phyloP scores from a whole-genome alignment of 2,797 vertebrate species.

The Pempheris klunzingeri region DNA sequence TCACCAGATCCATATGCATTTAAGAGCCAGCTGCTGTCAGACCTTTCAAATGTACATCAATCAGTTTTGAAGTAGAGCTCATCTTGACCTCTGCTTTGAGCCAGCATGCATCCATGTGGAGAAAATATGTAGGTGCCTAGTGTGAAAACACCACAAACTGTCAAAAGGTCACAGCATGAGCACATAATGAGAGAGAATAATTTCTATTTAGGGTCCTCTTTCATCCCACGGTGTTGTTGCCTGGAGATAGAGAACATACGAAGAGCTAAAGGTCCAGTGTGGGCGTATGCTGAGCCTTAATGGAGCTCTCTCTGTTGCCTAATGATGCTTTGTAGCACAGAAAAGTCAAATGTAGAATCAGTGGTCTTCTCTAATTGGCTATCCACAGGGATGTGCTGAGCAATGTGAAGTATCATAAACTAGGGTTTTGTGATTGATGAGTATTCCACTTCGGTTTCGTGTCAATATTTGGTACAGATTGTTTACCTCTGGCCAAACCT shows the following conservation, averaged over 20 bases:
- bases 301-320: constrained; percentile 59
- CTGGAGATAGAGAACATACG: constrained; percentile 55
- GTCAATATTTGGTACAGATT: constrained; percentile 18
- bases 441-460: background rate
- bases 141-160: constrained; percentile 31
- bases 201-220: constrained; percentile 66
- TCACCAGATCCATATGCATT: constrained; percentile 16
- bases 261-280: constrained; percentile 74
- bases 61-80: background rate
- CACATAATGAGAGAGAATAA: constrained; percentile 58
- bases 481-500: constrained; percentile 14
- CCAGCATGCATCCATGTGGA: constrained; percentile 1
- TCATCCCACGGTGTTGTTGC: constrained; percentile 65
- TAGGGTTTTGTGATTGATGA: constrained; percentile 43
- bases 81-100: background rate
- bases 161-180: constrained; percentile 56
- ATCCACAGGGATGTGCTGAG: constrained; percentile 50
- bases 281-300: constrained; percentile 58
- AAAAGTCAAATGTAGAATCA: constrained; percentile 77
- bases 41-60: constrained; percentile 3
- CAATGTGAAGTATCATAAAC: constrained; percentile 13
- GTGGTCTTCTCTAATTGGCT: constrained; percentile 73
- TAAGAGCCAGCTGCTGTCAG: constrained; percentile 1
- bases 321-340: constrained; percentile 77
- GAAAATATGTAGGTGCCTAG: constrained; percentile 7